These are phyloP conservation scores for Dinothrombium tinctorium DNA, from an alignment of 1,140 invertebrate genomes.

Conservation along the genomic window DNA sequence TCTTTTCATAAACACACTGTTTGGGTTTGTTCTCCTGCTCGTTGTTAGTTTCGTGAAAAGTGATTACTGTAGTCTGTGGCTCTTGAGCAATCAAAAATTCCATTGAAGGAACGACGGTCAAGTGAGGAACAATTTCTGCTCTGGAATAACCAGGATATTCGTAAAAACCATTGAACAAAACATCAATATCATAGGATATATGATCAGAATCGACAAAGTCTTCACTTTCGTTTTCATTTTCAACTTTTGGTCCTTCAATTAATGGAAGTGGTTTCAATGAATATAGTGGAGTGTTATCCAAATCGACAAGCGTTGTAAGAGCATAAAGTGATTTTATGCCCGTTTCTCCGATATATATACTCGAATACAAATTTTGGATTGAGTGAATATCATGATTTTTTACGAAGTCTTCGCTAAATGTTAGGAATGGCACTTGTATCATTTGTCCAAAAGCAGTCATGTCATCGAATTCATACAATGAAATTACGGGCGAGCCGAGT, in stretches of 20 bases:
- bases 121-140: neutral
- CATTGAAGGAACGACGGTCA: neutral
- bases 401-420: slow-evolving; percentile 28
- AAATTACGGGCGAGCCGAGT: slow-evolving; percentile 68
- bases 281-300: neutral
- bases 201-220: too few relatives aligned
- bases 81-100: neutral
- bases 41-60: too few relatives aligned
- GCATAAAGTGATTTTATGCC: too few relatives aligned
- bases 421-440: slow-evolving; percentile 50
- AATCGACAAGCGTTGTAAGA: too few relatives aligned
- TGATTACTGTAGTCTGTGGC: too few relatives aligned
- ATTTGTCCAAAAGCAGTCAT: neutral
- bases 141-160: slow-evolving; percentile 4
- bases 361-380: too few relatives aligned
- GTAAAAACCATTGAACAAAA: slow-evolving; percentile 6
- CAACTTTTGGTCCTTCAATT: slow-evolving; percentile 6
- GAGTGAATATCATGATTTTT: neutral
- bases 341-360: too few relatives aligned
- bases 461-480: slow-evolving; percentile 42
- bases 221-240: neutral
- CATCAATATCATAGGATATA: too few relatives aligned
- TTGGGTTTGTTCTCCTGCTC: too few relatives aligned
- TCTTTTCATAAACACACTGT: too few relatives aligned
- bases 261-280: neutral